phyloP scores from a whole-genome alignment of 2,888 invertebrate genomes.

The Lithophane ornitopus region DNA sequence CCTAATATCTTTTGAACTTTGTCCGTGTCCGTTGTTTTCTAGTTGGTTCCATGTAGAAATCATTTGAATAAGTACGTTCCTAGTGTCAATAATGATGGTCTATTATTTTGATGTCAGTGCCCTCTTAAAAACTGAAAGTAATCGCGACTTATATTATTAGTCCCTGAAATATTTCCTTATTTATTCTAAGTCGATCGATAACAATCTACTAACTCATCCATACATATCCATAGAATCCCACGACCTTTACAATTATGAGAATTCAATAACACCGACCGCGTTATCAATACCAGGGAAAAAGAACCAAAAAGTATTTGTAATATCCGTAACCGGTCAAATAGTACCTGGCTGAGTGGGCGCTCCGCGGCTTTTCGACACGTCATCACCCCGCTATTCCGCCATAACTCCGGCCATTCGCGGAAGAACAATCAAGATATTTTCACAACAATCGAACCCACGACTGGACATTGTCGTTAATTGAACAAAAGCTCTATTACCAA shows the following conservation, averaged over 20 bases:
- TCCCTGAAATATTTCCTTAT: neutral
- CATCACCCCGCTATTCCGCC: conserved; percentile 57
- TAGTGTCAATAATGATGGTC: neutral
- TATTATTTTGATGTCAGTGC: neutral
- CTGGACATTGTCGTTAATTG: conserved; percentile 33
- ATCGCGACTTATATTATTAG: neutral
- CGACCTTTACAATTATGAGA: conserved; percentile 32
- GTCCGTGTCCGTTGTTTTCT: conserved; percentile 3
- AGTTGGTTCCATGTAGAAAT: neutral
- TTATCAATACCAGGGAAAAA: conserved; percentile 54
- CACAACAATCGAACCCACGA: conserved; percentile 36
- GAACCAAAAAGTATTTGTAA: conserved; percentile 27
- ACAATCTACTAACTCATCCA: conserved; percentile 1
- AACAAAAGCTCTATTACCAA: conserved; percentile 49
- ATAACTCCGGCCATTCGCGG: conserved; percentile 52
- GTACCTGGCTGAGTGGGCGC: conserved; percentile 45
- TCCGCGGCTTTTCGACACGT: conserved; percentile 51
- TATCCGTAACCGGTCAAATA: conserved; percentile 36
- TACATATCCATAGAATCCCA: neutral
- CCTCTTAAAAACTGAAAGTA: neutral
- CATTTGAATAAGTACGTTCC: neutral
- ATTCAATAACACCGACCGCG: conserved; percentile 34
- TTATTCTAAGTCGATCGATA: conserved; percentile 2
- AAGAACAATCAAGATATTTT: conserved; percentile 56
- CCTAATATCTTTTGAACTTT: conserved; percentile 27